Percentiles rank a stretch among this genome's conserved stretches.
Evolutionary conservation across 2,888 invertebrate genomes (phyloP).

Genomic region (Ashinkailepas kermadecensis): DNA sequence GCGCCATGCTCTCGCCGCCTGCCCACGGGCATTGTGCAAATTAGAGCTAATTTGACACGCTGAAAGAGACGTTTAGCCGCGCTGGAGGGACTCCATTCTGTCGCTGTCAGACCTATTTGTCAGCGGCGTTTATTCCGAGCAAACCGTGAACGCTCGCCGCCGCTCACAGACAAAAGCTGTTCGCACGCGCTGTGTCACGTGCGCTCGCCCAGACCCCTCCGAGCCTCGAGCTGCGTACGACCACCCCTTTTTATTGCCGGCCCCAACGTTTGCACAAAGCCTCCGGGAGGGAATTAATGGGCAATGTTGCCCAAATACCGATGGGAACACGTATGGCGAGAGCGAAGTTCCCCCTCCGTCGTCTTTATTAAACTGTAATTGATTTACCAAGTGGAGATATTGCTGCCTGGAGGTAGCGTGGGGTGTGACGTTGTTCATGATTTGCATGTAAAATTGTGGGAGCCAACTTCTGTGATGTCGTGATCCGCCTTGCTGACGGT

Average conservation of each 20-base stretch:
- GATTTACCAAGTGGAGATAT: not conserved
- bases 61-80: slow-evolving; percentile 7
- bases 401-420: not conserved
- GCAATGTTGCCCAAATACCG: not conserved
- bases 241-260: not conserved
- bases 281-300: not conserved
- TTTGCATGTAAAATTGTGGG: no score
- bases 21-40: not conserved
- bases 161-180: not conserved
- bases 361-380: slow-evolving; percentile 9
- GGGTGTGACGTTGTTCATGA: no score
- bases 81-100: not conserved
- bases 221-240: not conserved
- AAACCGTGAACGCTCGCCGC: not conserved
- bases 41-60: not conserved
- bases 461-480: no score
- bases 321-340: not conserved
- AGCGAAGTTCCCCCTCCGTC: not conserved
- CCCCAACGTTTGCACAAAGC: not conserved
- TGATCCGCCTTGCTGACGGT: no score
- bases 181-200: not conserved
- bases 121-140: not conserved
- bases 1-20: no score
- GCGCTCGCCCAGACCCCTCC: not conserved
- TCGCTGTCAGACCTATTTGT: not conserved